Conservation (phyloP, 2,888 invertebrate species). For the Cepaea hortensis region DNA sequence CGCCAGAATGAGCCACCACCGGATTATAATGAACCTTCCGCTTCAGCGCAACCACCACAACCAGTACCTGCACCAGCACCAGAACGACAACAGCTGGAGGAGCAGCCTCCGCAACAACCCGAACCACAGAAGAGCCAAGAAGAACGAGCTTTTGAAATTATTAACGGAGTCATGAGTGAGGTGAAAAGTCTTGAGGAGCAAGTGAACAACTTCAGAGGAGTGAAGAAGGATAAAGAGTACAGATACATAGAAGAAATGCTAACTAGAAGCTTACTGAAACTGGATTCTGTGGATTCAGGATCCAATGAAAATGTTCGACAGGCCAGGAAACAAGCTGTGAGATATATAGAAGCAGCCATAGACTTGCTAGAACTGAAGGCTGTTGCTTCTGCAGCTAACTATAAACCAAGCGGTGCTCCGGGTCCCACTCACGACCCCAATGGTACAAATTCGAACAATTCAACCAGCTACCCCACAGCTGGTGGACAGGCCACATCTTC, state of each 20-base stretch:
- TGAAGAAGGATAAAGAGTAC: constrained; percentile 84
- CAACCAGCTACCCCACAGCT: not conserved
- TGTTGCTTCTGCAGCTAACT: constrained; percentile 51
- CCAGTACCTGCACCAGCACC: constrained; percentile 40
- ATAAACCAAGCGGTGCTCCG: not conserved
- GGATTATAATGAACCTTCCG: constrained; percentile 26
- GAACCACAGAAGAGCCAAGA: constrained; percentile 41
- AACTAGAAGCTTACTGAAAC: constrained; percentile 88
- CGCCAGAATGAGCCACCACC: constrained; percentile 23
- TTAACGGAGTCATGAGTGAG: constrained; percentile 67
- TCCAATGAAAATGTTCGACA: constrained; percentile 91
- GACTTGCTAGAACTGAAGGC: constrained; percentile 84
- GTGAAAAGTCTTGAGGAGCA: constrained; percentile 65
- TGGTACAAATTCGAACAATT: constrained; percentile 30
- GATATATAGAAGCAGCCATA: constrained; percentile 90
- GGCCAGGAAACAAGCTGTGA: constrained; percentile 91
- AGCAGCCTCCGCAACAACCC: constrained; percentile 9
- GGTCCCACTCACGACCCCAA: not conserved
- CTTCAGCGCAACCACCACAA: not conserved
- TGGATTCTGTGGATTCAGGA: constrained; percentile 94
- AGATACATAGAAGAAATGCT: constrained; percentile 95
- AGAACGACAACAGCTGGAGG: constrained; percentile 17
- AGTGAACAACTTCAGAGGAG: constrained; percentile 70
- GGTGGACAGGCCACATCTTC: constrained; percentile 8
- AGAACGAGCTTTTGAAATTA: constrained; percentile 65